phyloP scores from a whole-genome alignment of 2,888 invertebrate genomes.

The Anorthoa munda region DNA sequence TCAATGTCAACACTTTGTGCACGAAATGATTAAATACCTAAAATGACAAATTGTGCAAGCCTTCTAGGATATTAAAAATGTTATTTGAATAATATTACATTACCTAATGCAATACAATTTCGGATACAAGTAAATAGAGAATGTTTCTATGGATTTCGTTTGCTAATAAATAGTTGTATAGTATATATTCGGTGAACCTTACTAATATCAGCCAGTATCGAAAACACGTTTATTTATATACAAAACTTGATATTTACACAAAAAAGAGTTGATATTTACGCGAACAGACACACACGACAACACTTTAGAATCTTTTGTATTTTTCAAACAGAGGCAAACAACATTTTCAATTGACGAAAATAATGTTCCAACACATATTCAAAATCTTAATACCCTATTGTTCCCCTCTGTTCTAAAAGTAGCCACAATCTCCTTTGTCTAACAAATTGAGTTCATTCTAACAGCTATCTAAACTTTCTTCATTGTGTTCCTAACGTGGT shows the following conservation, averaged over 20 bases:
- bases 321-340: neutral
- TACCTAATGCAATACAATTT: constrained; percentile 7
- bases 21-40: constrained; percentile 44
- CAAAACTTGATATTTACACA: no score
- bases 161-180: no score
- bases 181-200: no score
- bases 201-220: no score
- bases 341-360: neutral
- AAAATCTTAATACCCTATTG: constrained; percentile 13
- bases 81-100: constrained; percentile 29
- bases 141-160: no score
- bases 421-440: constrained; percentile 24
- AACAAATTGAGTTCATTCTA: constrained; percentile 37
- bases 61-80: constrained; percentile 34
- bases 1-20: constrained; percentile 29
- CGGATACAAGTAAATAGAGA: no score
- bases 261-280: no score
- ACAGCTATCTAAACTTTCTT: constrained; percentile 53
- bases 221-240: no score
- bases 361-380: constrained; percentile 8
- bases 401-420: constrained; percentile 4
- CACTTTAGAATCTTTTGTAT: neutral
- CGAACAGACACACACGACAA: no score
- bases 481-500: constrained; percentile 26
- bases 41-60: constrained; percentile 51